Base-by-base conservation (phyloP, 2,888 invertebrate genomes). In the Dynastes tityus region DNA sequence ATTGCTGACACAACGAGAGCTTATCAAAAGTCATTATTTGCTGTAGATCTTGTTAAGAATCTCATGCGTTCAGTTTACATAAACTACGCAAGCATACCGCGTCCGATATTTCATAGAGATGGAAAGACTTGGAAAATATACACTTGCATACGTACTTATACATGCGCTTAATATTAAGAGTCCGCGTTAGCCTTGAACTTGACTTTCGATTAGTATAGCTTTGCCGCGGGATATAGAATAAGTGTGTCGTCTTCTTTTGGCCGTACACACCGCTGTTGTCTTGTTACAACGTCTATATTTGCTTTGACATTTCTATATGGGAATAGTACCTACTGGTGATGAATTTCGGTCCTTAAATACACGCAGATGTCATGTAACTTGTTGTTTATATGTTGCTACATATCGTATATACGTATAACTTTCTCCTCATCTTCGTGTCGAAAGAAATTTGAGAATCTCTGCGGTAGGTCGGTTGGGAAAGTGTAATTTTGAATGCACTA, bases 181-280 rank as follows among this genome's bases (percentile, higher is more conserved):
- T 29, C n/a, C 63, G 29, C 6, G 37, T 37, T 37, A 55, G 29
- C 73, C 73, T 73, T 73, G 73, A 73, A 73, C 73, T 73, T 73
- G 73, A 73, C 58, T 73, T 73, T 73, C 73, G 73, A 70, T 73
- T 58, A 32, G 65, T 16, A 27, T 16, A n/a, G 45, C 16, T 37
- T 65, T 64, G 55, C 55, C 55, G 16, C n/a, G 2, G 16, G 55
- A 2, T 16, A 58, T n/a, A 8, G 55, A 58, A 58, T 67, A 67
- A 49, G 49, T 67, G 65, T 67, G 65, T 67, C 65, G 65, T 13
- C 49, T 67, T 67, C 65, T 67, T 67, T 67, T 67, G 65, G 40
- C 65, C 22, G 16, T 67, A 16, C 11, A 40, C 45, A 40, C 40
- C 22, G n/a, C 63, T 64, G 0, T 29, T n/a, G 13, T 64, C 29